Base-by-base conservation (phyloP, 2,888 invertebrate genomes). In the Dendrolimus houi region DNA sequence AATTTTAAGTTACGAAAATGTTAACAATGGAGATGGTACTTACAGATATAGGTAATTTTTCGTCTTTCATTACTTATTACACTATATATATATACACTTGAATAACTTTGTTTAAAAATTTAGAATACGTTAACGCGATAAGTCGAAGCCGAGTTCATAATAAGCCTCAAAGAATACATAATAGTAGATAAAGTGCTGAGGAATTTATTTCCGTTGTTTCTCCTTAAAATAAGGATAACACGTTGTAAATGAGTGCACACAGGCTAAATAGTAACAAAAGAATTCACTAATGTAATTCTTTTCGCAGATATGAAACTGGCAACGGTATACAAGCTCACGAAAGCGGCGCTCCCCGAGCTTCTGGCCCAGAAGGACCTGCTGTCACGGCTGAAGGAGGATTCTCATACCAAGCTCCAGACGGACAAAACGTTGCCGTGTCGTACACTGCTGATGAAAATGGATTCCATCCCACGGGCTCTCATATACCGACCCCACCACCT, bases 361-460 rank as follows among this genome's bases (percentile, higher is more conserved):
- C 81, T 0, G 92, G 92, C 0, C 83, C 89, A 8, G 91, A 91
- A 54, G 80, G 83, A 1, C 83, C 76, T 52, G 85, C 86, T 0
- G 85, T 85, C 56, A 91, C 92, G 7, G 94, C 93, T 0, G 92
- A 93, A 66, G 94, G 94, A 41, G 92, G 89, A 56, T 94, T 88
- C 83, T 92, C 93, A 7, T 94, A 93, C 80, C 92, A 92, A 41
- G 92, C 93, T 1, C 94, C 94, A 1, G 93, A 94, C 66, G 93
- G 93, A 55, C 91, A 91, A 64, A 83, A 92, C 63, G 88, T 93
- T 67, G 91, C 92, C 47, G 78, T 94, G 58, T 85, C 92, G n/a
- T 94, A 94, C 83, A 87, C 92, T 55, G 94, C 94, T 53, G 94
- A 94, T 69, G 94, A 94, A 75, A 93, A 94, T 70, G 94, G 94